Base-by-base conservation (phyloP, 2,113 vertebrate species). In the Crocuta crocuta region DNA sequence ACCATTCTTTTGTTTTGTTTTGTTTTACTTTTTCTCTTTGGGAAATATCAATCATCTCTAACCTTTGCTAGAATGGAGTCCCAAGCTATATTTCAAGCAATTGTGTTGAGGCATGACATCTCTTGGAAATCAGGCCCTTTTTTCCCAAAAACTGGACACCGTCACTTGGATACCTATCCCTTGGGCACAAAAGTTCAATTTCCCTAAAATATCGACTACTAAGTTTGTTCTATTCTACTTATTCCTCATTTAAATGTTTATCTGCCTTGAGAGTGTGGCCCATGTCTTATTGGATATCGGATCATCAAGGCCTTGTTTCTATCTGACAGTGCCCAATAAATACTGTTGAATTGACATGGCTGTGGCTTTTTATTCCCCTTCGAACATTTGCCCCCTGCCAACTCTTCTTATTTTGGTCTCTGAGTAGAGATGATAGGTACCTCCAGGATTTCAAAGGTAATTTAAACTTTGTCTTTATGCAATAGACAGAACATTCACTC, bases 391-490 rank as follows among this genome's bases (percentile, higher is more conserved):
- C 28, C 48, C 81, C 24, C 50, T 45, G 4, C 21, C 68, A 70
- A 35, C 19, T 85, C 61, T 79, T 83, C 45, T 71, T 39, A 50
- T 28, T 94, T 89, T 91, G 90, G 26, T 50, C 48, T 87, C 85
- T 84, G 48, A 93, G 89, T 45, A 89, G 6, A 97, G 35, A 94
- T 19, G 33, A 95, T 4, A 28, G 26, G 79, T 83, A 91, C 0
- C 31, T 28, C 53, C 55, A 88, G 28, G 73, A 89, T 28, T 53
- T 50, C 63, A 89, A 92, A 88, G 39, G 10, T 48, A 71, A 70
- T 87, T 95, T 58, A 84, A 95, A 89, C 12, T 61, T 80, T 84
- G 28, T 53, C 74, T 86, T 87, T 79, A 89, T 70, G 35, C 28
- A 94, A 53, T 35, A 84, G 50, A 76, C 5, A 79, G 55, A 89